Evolutionary conservation across 2,888 invertebrate genomes (phyloP).

Genomic region (Pyrrhosoma nymphula): DNA sequence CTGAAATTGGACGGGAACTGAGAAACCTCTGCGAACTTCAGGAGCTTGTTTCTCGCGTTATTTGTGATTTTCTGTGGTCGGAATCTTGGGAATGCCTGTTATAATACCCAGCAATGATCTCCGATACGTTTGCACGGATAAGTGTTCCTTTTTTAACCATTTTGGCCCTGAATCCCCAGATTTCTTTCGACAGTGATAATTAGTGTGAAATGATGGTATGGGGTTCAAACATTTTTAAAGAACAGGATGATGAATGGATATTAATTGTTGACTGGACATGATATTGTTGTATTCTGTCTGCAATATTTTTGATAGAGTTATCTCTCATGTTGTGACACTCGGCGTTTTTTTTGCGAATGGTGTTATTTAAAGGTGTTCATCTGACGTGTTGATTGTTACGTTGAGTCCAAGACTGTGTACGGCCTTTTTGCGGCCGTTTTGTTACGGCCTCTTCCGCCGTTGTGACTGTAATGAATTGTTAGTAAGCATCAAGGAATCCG

Average conservation of each 20-base stretch:
- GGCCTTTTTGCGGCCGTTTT: not conserved
- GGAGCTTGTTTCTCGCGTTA: not conserved
- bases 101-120: not conserved
- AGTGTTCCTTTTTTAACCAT: not conserved
- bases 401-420: not conserved
- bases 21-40: not conserved
- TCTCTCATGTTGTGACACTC: not conserved
- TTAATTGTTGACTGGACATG: not conserved
- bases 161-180: not conserved
- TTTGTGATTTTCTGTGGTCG: not conserved
- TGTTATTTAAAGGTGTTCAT: not conserved
- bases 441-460: not conserved
- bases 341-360: not conserved
- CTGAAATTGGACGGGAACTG: not conserved
- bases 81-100: not conserved
- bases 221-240: not conserved
- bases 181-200: not conserved
- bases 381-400: not conserved
- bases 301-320: constrained; percentile 8
- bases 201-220: not conserved
- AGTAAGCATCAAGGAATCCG: not conserved
- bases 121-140: not conserved
- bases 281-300: constrained; percentile 5
- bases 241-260: not conserved
- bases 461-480: not conserved